Evolutionary conservation across 2,113 vertebrate genomes (phyloP).

Genomic region (Lethenteron camtschaticum): DNA sequence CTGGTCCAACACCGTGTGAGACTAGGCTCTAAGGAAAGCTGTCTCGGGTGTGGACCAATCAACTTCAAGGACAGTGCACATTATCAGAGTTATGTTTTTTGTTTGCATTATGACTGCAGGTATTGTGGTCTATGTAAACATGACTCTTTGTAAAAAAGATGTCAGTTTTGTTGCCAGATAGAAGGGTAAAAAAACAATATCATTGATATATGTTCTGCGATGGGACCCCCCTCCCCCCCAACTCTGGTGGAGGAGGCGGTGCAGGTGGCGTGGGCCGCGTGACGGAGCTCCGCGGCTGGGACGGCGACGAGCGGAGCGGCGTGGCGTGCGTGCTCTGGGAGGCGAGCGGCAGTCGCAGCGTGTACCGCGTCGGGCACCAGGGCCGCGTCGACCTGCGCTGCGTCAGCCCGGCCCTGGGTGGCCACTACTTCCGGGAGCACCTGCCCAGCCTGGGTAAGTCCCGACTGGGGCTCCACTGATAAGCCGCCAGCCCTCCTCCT

Average conservation of each 20-base stretch:
- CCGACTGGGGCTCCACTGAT: too few species aligned
- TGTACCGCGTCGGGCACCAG: constrained; percentile 92
- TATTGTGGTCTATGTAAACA: too few species aligned
- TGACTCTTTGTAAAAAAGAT: too few species aligned
- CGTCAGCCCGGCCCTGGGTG: constrained; percentile 56
- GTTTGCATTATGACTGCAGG: too few species aligned
- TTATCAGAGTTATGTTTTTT: too few species aligned
- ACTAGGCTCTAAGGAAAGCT: too few species aligned
- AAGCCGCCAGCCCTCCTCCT: neutral
- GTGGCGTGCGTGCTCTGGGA: constrained; percentile 72
- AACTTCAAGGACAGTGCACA: too few species aligned
- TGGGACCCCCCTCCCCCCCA: constrained; percentile 11
- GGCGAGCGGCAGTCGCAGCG: constrained; percentile 77
- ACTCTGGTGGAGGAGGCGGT: constrained; percentile 34
- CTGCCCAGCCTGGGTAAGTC: constrained; percentile 61
- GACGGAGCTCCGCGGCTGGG: constrained; percentile 92
- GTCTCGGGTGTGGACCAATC: too few species aligned
- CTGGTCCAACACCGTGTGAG: too few species aligned
- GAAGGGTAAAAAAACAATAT: neutral
- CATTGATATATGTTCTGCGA: constrained; percentile 13
- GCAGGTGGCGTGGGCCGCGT: constrained; percentile 76
- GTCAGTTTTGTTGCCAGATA: too few species aligned
- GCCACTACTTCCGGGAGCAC: constrained; percentile 90
- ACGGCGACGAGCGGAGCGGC: constrained; percentile 74
- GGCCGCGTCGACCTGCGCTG: constrained; percentile 93